Conservation (phyloP, 1,140 invertebrate genomes). For the Drosophila repletoides region DNA sequence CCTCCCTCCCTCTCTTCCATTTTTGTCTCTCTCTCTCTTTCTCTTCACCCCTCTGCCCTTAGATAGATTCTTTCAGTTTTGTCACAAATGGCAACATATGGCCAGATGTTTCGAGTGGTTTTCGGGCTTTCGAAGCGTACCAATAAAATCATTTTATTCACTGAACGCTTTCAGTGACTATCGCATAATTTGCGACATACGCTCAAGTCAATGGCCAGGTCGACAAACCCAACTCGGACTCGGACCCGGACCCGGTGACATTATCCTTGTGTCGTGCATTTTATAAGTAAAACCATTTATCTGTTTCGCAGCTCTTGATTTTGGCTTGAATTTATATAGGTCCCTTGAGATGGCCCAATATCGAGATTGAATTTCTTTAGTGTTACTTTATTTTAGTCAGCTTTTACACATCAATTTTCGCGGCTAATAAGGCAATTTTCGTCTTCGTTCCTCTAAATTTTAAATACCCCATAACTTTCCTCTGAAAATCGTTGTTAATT, state of each 20-base stretch:
- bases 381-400: too few relatives aligned
- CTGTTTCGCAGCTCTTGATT: constrained; percentile 70
- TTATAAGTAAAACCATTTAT: constrained; percentile 70
- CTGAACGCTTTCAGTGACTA: constrained; percentile 62
- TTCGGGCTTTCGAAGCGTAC: constrained; percentile 40
- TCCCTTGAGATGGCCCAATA: background rate
- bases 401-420: too few relatives aligned
- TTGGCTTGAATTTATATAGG: constrained; percentile 16
- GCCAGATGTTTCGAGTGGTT: constrained; percentile 65
- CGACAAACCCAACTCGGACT: background rate
- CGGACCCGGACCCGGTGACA: background rate
- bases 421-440: too few relatives aligned
- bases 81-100: constrained; percentile 78
- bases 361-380: too few relatives aligned
- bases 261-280: constrained; percentile 46
- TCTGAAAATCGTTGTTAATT: too few relatives aligned
- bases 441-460: too few relatives aligned
- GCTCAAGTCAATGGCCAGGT: constrained; percentile 63
- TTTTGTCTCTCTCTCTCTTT: constrained; percentile 14
- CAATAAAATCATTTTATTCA: constrained; percentile 81
- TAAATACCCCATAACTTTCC: too few relatives aligned
- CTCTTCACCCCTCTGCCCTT: constrained; percentile 1
- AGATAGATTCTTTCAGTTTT: constrained; percentile 47
- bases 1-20: constrained; percentile 17
- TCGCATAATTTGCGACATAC: constrained; percentile 78